Evolutionary conservation across 1,140 invertebrate species (phyloP).

Genomic region (Drosophila pachea): DNA sequence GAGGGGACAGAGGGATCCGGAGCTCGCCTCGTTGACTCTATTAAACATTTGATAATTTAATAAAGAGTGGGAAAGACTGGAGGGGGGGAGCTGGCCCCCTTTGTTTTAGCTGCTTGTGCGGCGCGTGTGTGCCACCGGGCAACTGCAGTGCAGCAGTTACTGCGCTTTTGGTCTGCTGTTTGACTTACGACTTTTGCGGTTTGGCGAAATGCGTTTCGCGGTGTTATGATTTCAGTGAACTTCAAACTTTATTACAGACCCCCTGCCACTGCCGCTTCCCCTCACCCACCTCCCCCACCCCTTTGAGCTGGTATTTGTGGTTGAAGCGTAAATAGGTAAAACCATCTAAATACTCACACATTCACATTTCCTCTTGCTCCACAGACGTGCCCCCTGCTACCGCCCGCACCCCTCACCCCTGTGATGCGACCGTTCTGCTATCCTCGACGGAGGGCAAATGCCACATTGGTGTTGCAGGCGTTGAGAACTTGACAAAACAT

Average conservation of each 20-base stretch:
- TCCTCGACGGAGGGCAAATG: slow-evolving; percentile 58
- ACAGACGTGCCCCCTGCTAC: not conserved
- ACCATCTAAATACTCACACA: slow-evolving; percentile 7
- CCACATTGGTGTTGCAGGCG: slow-evolving; percentile 66
- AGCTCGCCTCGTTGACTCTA: slow-evolving; percentile 52
- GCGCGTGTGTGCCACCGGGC: slow-evolving; percentile 38
- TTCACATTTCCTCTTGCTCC: not conserved
- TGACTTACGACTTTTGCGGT: slow-evolving; percentile 75
- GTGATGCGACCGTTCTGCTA: no score
- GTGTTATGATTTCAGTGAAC: slow-evolving; percentile 70
- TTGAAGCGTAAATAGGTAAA: slow-evolving; percentile 56
- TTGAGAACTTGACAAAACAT: slow-evolving; percentile 77
- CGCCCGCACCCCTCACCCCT: not conserved
- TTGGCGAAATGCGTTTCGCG: slow-evolving; percentile 51
- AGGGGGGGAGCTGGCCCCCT: slow-evolving; percentile 1
- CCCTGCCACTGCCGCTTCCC: not conserved
- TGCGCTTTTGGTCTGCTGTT: slow-evolving; percentile 47
- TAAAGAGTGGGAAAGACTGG: slow-evolving; percentile 25
- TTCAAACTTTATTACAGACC: slow-evolving; percentile 57
- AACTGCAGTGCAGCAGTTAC: slow-evolving; percentile 32
- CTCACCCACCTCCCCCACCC: not conserved
- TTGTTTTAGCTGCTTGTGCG: slow-evolving; percentile 39
- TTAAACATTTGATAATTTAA: slow-evolving; percentile 76
- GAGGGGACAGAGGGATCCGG: not conserved
- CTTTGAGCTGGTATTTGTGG: slow-evolving; percentile 57